Conservation (phyloP, 2,797 vertebrate genomes). For the Acanthurus lineatus region DNA sequence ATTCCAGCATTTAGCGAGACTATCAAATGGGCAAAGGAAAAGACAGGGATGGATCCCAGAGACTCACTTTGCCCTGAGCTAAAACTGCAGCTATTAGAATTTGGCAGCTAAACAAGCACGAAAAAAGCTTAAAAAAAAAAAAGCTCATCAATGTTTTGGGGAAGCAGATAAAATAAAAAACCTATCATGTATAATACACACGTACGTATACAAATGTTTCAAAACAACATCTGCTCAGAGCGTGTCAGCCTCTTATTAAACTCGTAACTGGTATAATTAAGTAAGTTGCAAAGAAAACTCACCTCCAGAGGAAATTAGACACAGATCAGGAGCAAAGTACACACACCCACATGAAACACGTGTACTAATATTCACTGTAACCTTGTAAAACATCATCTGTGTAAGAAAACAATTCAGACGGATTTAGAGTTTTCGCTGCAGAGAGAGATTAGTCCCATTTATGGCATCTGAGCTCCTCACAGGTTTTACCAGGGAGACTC, state of each 20-base stretch:
- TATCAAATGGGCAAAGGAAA: constrained; percentile 38
- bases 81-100: constrained; percentile 46
- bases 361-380: constrained; percentile 21
- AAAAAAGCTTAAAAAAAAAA: background rate
- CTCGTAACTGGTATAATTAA: constrained; percentile 29
- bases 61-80: constrained; percentile 13
- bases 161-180: background rate
- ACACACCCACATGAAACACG: constrained; percentile 3
- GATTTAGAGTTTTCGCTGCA: constrained; percentile 24
- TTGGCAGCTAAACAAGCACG: constrained; percentile 19
- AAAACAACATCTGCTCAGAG: constrained; percentile 16
- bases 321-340: constrained; percentile 5
- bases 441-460: constrained; percentile 53
- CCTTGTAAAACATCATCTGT: constrained; percentile 19
- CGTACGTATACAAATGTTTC: constrained; percentile 23
- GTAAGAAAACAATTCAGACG: constrained; percentile 39
- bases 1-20: constrained; percentile 51
- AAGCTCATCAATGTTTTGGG: background rate
- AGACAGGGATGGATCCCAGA: constrained; percentile 22
- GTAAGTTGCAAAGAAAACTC: constrained; percentile 15
- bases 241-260: constrained; percentile 10
- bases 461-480: constrained; percentile 42
- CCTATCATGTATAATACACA: background rate
- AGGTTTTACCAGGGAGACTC: constrained; percentile 37
- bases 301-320: constrained; percentile 21